Conservation (phyloP, 2,797 vertebrate genomes). For the Sphenopsis melanotis region DNA sequence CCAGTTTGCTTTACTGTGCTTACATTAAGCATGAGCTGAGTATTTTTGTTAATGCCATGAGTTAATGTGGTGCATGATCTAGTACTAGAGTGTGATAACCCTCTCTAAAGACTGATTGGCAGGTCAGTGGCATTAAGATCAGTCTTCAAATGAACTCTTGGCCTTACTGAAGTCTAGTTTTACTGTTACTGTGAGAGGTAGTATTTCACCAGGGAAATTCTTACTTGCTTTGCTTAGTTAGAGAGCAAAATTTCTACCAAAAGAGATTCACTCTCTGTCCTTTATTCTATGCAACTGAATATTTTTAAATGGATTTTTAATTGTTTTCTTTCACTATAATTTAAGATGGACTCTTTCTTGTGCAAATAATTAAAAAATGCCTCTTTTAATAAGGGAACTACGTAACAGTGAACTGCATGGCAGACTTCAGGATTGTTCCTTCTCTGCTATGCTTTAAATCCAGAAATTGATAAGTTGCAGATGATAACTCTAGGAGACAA, state of each 20-base stretch:
- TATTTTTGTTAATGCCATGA: not conserved
- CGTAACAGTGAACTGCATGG: not conserved
- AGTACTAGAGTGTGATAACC: not conserved
- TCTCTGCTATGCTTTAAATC: not conserved
- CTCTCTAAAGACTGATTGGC: not conserved
- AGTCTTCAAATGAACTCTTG: not conserved
- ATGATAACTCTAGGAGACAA: not conserved
- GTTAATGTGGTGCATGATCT: not conserved
- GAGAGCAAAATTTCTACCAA: not conserved
- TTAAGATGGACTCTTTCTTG: conserved; percentile 38
- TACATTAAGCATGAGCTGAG: not conserved
- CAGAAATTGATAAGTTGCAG: not conserved
- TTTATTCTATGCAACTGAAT: not conserved
- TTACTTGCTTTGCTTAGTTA: not conserved
- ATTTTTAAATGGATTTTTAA: not conserved
- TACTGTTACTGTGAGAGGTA: not conserved
- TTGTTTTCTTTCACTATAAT: conserved; percentile 14
- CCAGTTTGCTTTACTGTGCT: not conserved
- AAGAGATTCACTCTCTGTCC: not conserved
- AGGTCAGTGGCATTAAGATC: not conserved
- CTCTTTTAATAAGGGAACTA: not conserved
- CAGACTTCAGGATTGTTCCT: not conserved
- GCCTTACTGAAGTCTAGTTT: not conserved
- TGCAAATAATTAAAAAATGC: not conserved
- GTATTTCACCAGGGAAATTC: not conserved